Conservation (phyloP, 2,113 vertebrate genomes). For the Tympanuchus pallidicinctus region DNA sequence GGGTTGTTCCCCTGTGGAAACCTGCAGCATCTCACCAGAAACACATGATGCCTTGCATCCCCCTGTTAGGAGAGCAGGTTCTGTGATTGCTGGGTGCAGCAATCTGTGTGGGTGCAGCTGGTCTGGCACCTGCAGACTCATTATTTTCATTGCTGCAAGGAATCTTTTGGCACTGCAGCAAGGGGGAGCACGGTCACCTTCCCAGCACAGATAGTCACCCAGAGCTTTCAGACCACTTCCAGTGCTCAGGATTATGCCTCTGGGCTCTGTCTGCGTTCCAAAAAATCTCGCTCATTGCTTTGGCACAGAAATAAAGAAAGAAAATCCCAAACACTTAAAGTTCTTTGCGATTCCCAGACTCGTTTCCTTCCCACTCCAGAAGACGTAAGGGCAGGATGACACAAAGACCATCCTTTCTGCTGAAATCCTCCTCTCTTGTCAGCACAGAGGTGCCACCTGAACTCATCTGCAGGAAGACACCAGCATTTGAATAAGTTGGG, state of each 20-base stretch:
- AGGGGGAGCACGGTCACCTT: background rate
- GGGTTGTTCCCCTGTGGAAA: background rate
- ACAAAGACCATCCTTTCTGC: background rate
- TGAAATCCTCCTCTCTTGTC: background rate
- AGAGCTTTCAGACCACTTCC: slow-evolving; percentile 18
- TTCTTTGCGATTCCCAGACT: slow-evolving; percentile 52
- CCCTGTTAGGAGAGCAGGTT: background rate
- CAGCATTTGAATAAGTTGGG: background rate
- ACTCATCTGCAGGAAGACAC: background rate
- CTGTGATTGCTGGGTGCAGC: background rate
- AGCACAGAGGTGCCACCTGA: background rate
- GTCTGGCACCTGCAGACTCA: background rate
- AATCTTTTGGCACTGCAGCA: background rate
- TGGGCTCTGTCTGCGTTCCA: slow-evolving; percentile 40
- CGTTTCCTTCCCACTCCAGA: slow-evolving; percentile 38
- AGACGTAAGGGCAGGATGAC: background rate
- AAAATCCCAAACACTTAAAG: slow-evolving; percentile 31
- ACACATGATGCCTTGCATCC: background rate
- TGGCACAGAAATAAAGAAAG: slow-evolving; percentile 64
- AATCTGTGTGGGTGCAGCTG: background rate
- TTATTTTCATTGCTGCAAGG: background rate
- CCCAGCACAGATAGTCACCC: background rate
- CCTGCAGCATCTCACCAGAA: background rate
- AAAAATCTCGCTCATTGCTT: slow-evolving; percentile 33
- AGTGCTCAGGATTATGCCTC: slow-evolving; percentile 37